phyloP scores from a whole-genome alignment of 1,140 invertebrate species.

The Neocloeon triangulifer region DNA sequence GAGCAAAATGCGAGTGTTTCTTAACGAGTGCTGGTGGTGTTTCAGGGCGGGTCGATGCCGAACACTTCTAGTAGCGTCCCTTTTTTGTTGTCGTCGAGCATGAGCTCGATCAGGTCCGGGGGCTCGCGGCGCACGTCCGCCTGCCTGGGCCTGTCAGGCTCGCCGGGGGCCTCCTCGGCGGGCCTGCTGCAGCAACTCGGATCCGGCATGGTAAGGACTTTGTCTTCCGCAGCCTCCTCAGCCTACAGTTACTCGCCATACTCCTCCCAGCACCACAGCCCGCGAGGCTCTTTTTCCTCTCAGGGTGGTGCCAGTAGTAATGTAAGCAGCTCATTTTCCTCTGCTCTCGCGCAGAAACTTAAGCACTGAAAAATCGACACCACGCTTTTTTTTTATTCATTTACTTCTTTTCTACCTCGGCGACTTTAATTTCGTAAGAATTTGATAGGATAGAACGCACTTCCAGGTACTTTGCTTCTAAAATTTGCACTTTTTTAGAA shows the following conservation, averaged over 20 bases:
- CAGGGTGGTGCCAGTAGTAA: slow-evolving; percentile 40
- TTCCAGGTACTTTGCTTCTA: no score
- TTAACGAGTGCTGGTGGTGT: no score
- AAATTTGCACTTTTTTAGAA: no score
- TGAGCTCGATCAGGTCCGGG: slow-evolving; percentile 54
- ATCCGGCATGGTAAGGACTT: slow-evolving; percentile 66
- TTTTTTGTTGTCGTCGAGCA: slow-evolving; percentile 54
- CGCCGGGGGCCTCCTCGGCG: slow-evolving; percentile 38
- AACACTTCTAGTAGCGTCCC: slow-evolving; percentile 71
- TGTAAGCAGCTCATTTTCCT: no score
- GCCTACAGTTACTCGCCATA: no score
- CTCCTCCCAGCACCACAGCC: slow-evolving; percentile 30
- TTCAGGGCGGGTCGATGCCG: slow-evolving; percentile 63
- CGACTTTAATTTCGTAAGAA: no score
- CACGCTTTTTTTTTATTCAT: no score
- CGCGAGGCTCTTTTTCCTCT: slow-evolving; percentile 36
- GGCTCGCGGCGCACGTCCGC: slow-evolving; percentile 52
- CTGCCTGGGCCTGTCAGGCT: slow-evolving; percentile 28
- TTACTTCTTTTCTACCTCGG: no score
- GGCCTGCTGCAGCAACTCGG: slow-evolving; percentile 60
- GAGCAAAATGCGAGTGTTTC: no score
- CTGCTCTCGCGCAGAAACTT: no score
- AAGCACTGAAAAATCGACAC: no score
- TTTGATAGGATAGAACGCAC: no score
- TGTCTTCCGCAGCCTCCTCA: slow-evolving; percentile 33